Percentiles rank a stretch among this genome's conserved stretches.
Evolutionary conservation across 2,797 vertebrate genomes (phyloP).

Genomic region (Coreius guichenoti): DNA sequence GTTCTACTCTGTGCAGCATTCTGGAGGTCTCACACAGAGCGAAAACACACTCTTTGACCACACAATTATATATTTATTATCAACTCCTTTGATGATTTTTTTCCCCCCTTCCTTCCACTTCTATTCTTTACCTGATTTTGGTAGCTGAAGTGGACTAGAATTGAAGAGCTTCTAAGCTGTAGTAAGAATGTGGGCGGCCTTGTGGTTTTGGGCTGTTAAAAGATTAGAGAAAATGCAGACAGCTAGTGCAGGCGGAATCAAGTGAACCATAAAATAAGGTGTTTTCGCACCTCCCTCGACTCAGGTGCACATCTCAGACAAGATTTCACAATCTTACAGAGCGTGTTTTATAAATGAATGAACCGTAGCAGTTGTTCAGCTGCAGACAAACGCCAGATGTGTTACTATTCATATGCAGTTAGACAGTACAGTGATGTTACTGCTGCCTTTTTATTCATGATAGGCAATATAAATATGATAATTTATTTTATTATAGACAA

Average conservation of each 20-base stretch:
- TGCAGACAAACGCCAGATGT: slow-evolving; percentile 9
- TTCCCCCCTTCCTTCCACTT: slow-evolving; percentile 33
- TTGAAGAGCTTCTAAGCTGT: slow-evolving; percentile 66
- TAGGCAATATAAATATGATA: not conserved
- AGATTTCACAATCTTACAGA: slow-evolving; percentile 36
- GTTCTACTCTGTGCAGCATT: slow-evolving; percentile 80
- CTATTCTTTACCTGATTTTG: slow-evolving; percentile 60
- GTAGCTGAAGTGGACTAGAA: slow-evolving; percentile 56
- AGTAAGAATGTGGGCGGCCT: slow-evolving; percentile 67
- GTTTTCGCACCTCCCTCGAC: slow-evolving; percentile 74
- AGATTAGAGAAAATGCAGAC: slow-evolving; percentile 70
- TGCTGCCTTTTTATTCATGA: not conserved
- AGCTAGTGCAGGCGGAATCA: slow-evolving; percentile 72
- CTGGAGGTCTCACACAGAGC: slow-evolving; percentile 81
- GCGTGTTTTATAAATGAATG: slow-evolving; percentile 36
- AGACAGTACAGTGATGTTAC: not conserved
- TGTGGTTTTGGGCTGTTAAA: slow-evolving; percentile 66
- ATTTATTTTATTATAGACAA: not conserved
- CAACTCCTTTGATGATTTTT: slow-evolving; percentile 76
- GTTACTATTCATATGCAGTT: slow-evolving; percentile 15
- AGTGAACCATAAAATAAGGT: slow-evolving; percentile 77
- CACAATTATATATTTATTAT: slow-evolving; percentile 85
- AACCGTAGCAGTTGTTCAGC: slow-evolving; percentile 22
- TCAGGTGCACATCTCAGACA: slow-evolving; percentile 65
- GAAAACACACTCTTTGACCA: slow-evolving; percentile 82